These are phyloP conservation scores for Chaetorhynchus papuensis DNA, from an alignment of 2,113 vertebrate species.

Conservation along the genomic window DNA sequence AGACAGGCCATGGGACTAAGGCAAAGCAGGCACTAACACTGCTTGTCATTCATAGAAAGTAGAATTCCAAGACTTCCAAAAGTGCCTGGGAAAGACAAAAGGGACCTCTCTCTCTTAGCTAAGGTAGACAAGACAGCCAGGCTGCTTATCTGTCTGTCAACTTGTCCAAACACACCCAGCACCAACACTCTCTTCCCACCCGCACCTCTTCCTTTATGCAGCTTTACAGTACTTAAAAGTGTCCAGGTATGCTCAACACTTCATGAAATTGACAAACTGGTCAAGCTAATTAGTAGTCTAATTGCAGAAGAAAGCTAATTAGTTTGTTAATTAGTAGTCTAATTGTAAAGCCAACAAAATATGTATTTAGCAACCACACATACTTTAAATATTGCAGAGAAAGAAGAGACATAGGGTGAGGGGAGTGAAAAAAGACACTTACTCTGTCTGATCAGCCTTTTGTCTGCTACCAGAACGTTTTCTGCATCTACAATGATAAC, in stretches of 20 bases:
- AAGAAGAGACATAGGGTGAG: neutral
- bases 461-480: conserved; percentile 97
- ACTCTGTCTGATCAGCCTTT: conserved; percentile 96
- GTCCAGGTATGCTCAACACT: neutral
- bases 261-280: neutral
- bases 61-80: neutral
- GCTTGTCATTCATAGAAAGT: neutral
- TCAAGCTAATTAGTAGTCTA: neutral
- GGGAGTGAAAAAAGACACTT: conserved; percentile 62
- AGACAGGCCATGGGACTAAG: neutral
- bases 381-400: neutral
- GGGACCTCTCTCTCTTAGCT: neutral
- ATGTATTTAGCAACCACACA: neutral
- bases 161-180: neutral
- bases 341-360: neutral
- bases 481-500: conserved; percentile 98
- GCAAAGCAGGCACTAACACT: neutral
- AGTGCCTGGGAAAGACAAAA: neutral
- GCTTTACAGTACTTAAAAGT: neutral
- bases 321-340: neutral
- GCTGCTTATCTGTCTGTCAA: neutral
- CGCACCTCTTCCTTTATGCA: neutral
- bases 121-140: neutral
- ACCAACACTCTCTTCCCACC: neutral
- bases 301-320: neutral